These are phyloP conservation scores for Globia sparganii DNA, from an alignment of 2,888 invertebrate genomes.

Conservation along the genomic window DNA sequence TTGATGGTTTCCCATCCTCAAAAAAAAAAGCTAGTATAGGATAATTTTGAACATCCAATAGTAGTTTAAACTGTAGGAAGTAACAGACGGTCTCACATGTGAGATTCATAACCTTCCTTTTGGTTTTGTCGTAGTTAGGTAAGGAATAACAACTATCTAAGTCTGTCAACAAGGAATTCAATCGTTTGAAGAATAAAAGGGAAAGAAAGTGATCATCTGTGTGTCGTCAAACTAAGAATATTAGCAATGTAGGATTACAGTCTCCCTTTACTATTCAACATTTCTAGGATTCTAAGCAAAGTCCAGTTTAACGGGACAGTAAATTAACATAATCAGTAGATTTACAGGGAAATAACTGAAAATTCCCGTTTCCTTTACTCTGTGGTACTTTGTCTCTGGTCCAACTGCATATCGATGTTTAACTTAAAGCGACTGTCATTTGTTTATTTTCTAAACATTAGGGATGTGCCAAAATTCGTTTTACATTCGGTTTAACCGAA, in stretches of 20 bases:
- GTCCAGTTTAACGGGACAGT: neutral
- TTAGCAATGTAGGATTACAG: neutral
- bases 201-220: neutral
- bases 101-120: too few species aligned
- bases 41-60: too few species aligned
- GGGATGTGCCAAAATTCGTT: too few species aligned
- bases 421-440: neutral
- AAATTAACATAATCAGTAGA: slow-evolving; percentile 23
- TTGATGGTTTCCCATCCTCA: too few species aligned
- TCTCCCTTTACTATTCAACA: neutral
- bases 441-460: too few species aligned
- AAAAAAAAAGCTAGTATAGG: too few species aligned
- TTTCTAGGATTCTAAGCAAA: neutral
- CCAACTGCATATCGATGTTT: neutral
- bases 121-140: neutral
- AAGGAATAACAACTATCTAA: neutral
- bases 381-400: neutral
- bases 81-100: too few species aligned
- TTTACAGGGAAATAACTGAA: slow-evolving; percentile 21
- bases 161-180: neutral
- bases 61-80: too few species aligned
- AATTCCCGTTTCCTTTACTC: neutral
- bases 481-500: too few species aligned
- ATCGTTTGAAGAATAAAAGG: neutral
- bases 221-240: slow-evolving; percentile 9